phyloP scores from a whole-genome alignment of 1,140 invertebrate genomes.

The Helicoverpa zea region DNA sequence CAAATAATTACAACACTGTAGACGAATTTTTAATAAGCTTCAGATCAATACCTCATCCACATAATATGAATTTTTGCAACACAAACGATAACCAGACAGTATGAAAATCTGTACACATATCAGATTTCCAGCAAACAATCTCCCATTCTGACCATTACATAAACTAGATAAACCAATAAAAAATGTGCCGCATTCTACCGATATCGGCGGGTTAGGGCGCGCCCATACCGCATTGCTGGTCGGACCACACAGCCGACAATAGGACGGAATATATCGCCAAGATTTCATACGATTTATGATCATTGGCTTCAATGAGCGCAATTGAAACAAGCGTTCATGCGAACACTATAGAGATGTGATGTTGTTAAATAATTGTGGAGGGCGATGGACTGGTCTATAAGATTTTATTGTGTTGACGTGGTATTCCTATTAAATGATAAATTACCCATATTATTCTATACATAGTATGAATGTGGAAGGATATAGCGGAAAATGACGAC shows the following conservation, averaged over 20 bases:
- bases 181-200: conserved; percentile 15
- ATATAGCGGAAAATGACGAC: too few species aligned
- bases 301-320: conserved; percentile 54
- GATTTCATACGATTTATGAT: conserved; percentile 45
- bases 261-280: neutral
- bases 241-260: neutral
- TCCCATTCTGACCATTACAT: conserved; percentile 6
- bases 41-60: too few species aligned
- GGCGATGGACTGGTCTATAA: conserved; percentile 8
- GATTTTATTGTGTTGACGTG: too few species aligned
- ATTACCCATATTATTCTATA: too few species aligned
- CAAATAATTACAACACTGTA: neutral
- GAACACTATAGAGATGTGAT: neutral
- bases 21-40: neutral
- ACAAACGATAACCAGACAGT: neutral
- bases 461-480: too few species aligned
- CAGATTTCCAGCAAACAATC: neutral
- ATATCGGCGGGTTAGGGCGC: neutral
- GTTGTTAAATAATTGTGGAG: neutral
- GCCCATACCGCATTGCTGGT: neutral
- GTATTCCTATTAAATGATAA: too few species aligned
- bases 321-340: conserved; percentile 66
- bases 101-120: neutral
- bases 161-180: conserved; percentile 3
- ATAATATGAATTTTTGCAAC: too few species aligned